phyloP scores from a whole-genome alignment of 2,797 vertebrate species.

The Poeciliopsis paucimaculata region DNA sequence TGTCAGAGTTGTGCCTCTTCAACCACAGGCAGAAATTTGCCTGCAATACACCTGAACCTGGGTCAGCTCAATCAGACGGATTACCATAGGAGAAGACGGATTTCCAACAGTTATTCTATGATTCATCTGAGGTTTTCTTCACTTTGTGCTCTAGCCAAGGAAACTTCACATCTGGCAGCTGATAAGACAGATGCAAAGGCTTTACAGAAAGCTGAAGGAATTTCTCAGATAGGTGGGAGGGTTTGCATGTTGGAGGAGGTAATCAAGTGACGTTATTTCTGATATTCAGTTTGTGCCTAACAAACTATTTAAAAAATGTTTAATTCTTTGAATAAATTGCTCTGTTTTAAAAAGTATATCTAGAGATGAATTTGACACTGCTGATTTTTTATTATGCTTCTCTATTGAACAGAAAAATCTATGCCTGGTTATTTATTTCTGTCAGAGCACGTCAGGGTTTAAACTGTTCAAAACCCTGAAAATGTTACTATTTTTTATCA shows the following conservation, averaged over 20 bases:
- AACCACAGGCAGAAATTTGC: conserved; percentile 51
- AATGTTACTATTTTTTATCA: not conserved
- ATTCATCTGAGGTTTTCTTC: conserved; percentile 12
- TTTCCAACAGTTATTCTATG: not conserved
- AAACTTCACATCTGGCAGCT: conserved; percentile 66
- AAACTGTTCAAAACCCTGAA: not conserved
- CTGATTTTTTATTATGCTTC: not conserved
- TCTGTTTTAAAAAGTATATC: not conserved
- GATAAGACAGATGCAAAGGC: conserved; percentile 34
- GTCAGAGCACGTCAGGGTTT: not conserved
- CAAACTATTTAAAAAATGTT: not conserved
- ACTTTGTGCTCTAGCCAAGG: conserved; percentile 27
- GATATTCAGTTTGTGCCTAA: not conserved
- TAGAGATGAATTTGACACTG: not conserved
- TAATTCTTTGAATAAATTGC: not conserved
- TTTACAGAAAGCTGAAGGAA: conserved; percentile 36
- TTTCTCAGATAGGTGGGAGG: conserved; percentile 55
- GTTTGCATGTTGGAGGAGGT: conserved; percentile 4
- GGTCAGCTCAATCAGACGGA: not conserved
- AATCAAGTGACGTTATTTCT: not conserved
- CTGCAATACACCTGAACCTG: conserved; percentile 23
- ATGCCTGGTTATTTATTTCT: not conserved
- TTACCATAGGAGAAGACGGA: not conserved
- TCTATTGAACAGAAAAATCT: not conserved
- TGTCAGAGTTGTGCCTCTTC: not conserved